These are phyloP conservation scores for Sarcophaga carnaria DNA, from an alignment of 2,888 invertebrate species.

Conservation along the genomic window DNA sequence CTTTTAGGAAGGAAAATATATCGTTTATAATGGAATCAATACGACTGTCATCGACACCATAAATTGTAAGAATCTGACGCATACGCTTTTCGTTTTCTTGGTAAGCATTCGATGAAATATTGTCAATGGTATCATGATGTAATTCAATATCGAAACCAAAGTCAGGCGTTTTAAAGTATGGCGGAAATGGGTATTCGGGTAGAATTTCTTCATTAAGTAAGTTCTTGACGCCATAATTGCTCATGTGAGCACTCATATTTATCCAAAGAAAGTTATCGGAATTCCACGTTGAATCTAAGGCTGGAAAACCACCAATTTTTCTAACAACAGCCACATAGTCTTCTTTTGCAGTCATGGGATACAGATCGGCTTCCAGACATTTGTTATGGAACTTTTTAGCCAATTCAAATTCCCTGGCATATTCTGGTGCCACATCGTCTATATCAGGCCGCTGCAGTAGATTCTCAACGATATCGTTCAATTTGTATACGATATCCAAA, in stretches of 20 bases:
- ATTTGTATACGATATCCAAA: slow-evolving; percentile 74
- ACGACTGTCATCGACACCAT: slow-evolving; percentile 72
- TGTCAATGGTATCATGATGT: slow-evolving; percentile 76
- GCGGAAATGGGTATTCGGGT: slow-evolving; percentile 75
- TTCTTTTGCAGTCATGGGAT: slow-evolving; percentile 73
- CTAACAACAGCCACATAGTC: slow-evolving; percentile 76
- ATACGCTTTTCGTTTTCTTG: slow-evolving; percentile 75
- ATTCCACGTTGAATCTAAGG: slow-evolving; percentile 75
- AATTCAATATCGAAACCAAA: slow-evolving; percentile 77
- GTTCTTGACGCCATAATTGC: slow-evolving; percentile 73
- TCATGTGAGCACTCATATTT: slow-evolving; percentile 78
- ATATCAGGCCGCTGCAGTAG: slow-evolving; percentile 66
- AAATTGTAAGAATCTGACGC: slow-evolving; percentile 74
- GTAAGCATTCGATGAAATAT: slow-evolving; percentile 76
- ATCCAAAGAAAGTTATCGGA: slow-evolving; percentile 77
- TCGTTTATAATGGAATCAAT: slow-evolving; percentile 71
- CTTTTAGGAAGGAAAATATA: slow-evolving; percentile 76
- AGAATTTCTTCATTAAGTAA: slow-evolving; percentile 74
- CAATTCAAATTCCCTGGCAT: slow-evolving; percentile 74
- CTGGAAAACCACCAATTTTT: slow-evolving; percentile 79
- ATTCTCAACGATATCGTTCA: slow-evolving; percentile 71
- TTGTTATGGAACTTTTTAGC: slow-evolving; percentile 75
- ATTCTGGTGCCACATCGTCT: slow-evolving; percentile 61
- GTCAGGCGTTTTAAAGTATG: slow-evolving; percentile 76
- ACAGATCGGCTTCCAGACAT: slow-evolving; percentile 74